Evolutionary conservation across 1,140 invertebrate genomes (phyloP).

Genomic region (Neodiprion fabricii): DNA sequence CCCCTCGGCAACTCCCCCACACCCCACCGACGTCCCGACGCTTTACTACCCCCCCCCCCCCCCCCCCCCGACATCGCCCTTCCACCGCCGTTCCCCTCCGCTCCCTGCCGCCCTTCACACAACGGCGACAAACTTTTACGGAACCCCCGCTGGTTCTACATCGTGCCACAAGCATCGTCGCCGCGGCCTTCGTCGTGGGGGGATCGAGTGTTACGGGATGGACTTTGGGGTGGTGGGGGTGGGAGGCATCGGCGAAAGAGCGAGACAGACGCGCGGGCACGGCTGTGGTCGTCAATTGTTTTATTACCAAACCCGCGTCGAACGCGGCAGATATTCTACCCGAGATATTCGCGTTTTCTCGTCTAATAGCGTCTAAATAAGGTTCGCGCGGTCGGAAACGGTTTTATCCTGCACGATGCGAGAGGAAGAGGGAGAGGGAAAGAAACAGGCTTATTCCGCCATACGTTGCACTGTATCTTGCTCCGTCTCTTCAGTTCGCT

Average conservation of each 20-base stretch:
- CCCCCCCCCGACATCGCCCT: too few species aligned
- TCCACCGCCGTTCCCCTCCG: not conserved
- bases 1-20: not conserved
- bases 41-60: too few species aligned
- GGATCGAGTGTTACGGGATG: slow-evolving; percentile 16
- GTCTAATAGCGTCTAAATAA: slow-evolving; percentile 45
- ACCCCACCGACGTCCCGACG: not conserved
- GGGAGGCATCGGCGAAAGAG: not conserved
- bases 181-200: not conserved
- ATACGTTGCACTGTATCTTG: too few species aligned
- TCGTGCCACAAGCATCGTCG: not conserved
- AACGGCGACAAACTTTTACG: slow-evolving; percentile 13
- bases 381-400: slow-evolving; percentile 27
- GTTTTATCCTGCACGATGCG: not conserved
- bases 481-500: too few species aligned
- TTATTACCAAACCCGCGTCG: slow-evolving; percentile 44
- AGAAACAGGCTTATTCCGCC: too few species aligned
- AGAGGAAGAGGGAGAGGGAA: too few species aligned
- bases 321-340: slow-evolving; percentile 41
- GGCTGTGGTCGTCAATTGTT: slow-evolving; percentile 46
- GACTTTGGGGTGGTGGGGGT: slow-evolving; percentile 8
- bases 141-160: slow-evolving; percentile 22
- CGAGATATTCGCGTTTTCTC: slow-evolving; percentile 48
- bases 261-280: slow-evolving; percentile 31
- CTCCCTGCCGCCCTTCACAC: not conserved